These are phyloP conservation scores for Calyptommatus sinebrachiatus DNA, from an alignment of 2,113 vertebrate genomes.

Conservation along the genomic window DNA sequence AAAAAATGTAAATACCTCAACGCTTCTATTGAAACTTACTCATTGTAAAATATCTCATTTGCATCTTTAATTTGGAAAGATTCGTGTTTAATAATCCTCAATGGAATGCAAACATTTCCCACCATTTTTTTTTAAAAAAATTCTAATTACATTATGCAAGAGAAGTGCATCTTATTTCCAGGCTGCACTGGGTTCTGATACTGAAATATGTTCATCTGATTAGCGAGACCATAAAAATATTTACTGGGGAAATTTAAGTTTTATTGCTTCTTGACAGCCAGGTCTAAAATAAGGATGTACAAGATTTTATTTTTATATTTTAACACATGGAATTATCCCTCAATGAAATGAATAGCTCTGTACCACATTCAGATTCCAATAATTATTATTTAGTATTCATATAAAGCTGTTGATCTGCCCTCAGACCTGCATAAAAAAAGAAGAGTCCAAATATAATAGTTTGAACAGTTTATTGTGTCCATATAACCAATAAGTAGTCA, in stretches of 20 bases:
- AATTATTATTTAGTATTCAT: not conserved
- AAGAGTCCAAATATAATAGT: not conserved
- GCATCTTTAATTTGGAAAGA: not conserved
- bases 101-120: not conserved
- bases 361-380: not conserved
- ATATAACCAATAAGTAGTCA: not conserved
- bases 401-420: not conserved
- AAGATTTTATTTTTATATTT: not conserved
- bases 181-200: not conserved
- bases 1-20: too few relatives aligned
- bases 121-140: not conserved
- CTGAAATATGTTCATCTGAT: not conserved
- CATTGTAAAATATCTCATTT: not conserved
- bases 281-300: not conserved
- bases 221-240: not conserved
- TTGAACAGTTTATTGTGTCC: not conserved
- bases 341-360: not conserved
- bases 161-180: not conserved
- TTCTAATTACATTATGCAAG: not conserved
- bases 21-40: not conserved
- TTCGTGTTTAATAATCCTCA: not conserved
- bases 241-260: not conserved
- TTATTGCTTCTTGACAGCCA: not conserved
- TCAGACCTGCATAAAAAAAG: not conserved
- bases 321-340: not conserved